A percentile compares a stretch with the other conserved stretches of the same genome.
These are phyloP conservation scores for Temnothorax rugatulus DNA, from an alignment of 2,888 invertebrate species.

Conservation along the genomic window DNA sequence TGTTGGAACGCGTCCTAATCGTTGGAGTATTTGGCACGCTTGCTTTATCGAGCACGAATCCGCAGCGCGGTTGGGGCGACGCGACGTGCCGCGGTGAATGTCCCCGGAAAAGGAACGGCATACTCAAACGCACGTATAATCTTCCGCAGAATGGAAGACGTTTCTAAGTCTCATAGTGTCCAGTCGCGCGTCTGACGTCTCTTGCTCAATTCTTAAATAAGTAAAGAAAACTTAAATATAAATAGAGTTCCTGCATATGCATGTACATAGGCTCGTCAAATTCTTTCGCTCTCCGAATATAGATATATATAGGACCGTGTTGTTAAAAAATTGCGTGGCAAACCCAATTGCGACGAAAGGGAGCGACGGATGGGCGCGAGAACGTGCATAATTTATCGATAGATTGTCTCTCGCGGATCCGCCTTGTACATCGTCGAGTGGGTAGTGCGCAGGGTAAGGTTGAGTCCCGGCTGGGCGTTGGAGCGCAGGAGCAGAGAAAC, in stretches of 20 bases:
- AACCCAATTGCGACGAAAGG: neutral
- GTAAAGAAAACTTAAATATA: neutral
- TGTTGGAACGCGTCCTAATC: slow-evolving; percentile 38
- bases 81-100: slow-evolving; percentile 13
- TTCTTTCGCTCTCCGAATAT: neutral
- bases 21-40: slow-evolving; percentile 13
- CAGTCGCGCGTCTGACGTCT: neutral
- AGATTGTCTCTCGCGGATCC: slow-evolving; percentile 65
- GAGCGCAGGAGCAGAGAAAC: slow-evolving; percentile 83
- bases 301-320: neutral
- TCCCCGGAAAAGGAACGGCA: slow-evolving; percentile 4
- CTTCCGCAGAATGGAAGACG: neutral
- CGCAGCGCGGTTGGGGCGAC: neutral
- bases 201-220: neutral
- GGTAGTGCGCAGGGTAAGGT: slow-evolving; percentile 78
- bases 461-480: slow-evolving; percentile 74
- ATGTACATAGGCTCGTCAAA: neutral
- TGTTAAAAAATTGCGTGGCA: slow-evolving; percentile 2
- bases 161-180: neutral
- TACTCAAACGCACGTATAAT: neutral
- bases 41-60: neutral
- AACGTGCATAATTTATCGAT: slow-evolving; percentile 70
- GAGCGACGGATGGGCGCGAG: slow-evolving; percentile 7
- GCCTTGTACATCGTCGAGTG: slow-evolving; percentile 65
- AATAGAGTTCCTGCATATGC: no score